Base-by-base conservation (phyloP, 2,888 invertebrate species). In the Myopa testacea region DNA sequence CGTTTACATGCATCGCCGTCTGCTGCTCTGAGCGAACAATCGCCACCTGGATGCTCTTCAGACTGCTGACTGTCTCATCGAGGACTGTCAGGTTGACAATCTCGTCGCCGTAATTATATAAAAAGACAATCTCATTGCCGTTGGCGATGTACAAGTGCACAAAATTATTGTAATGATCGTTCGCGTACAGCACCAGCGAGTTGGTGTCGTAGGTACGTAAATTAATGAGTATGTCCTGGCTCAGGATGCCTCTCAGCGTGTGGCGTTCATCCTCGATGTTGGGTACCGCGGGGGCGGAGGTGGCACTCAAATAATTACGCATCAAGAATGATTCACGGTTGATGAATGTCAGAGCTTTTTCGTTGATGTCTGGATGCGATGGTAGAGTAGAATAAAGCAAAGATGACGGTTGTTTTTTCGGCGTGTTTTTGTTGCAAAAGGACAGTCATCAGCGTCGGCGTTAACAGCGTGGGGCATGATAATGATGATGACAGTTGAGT, bases 91-190 rank as follows among this genome's bases (percentile, higher is more conserved):
- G 92, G 88, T 95, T 94, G 82, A 94, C 92, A 82, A 95, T 95
- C 89, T 93, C 93, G 84, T 95, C 93, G 81, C 93, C 94, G 81
- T 94, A 92, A 87, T 97, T 97, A 88, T 96, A 97, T 4, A 96
- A 90, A 85, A 96, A 96, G 65, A 96, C 93, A 38, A 97, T 94
- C 89, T 93, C 92, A 10, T 93, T 93, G 16, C 94, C 94, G 80
- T 94, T 93, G 81, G 94, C 93, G 80, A 97, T 93, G 88, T 95
- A 96, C 45, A 97, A 90, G 88, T 97, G 97, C 73, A 97, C 93
- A 88, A 98, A 98, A 89, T 98, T 98, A 87, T 97, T 97, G 78
- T 96, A 91, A 88, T 97, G 95, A 88, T 98, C 98, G 86, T 97
- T 96, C 52, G 96, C 96, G 86, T 98, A 98, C 8, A 98, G 90